Conservation (phyloP, 2,888 invertebrate species). For the Stratiomys singularior region DNA sequence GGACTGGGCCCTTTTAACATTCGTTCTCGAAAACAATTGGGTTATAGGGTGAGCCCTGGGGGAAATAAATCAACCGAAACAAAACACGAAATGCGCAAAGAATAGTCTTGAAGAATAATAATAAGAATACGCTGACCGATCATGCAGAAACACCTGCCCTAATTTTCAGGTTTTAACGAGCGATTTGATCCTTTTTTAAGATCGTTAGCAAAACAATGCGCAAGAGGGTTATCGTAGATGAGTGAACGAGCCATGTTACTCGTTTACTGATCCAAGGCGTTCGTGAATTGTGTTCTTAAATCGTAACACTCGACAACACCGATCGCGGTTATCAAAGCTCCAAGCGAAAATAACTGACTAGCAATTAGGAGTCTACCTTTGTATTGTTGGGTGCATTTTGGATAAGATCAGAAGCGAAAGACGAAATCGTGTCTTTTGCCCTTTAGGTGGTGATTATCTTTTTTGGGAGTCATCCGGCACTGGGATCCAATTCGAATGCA, state of each 20-base stretch:
- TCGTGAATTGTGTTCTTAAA: neutral
- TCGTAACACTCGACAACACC: neutral
- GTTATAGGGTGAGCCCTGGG: slow-evolving; percentile 2
- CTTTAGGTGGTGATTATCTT: slow-evolving; percentile 41
- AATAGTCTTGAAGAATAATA: slow-evolving; percentile 2
- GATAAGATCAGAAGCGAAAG: slow-evolving; percentile 4
- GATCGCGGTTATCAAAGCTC: neutral
- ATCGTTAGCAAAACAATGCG: neutral
- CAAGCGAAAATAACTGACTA: neutral
- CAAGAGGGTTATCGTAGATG: neutral
- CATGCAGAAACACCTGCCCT: slow-evolving; percentile 52
- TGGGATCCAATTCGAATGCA: neutral
- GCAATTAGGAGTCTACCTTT: neutral
- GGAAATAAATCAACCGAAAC: slow-evolving; percentile 44
- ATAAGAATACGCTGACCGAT: slow-evolving; percentile 46
- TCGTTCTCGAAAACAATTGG: slow-evolving; percentile 8
- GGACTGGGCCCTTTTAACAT: neutral
- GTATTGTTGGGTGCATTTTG: slow-evolving; percentile 2
- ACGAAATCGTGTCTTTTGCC: neutral
- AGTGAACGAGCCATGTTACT: neutral
- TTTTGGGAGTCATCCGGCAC: slow-evolving; percentile 3
- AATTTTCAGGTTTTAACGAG: slow-evolving; percentile 45
- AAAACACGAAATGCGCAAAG: slow-evolving; percentile 29
- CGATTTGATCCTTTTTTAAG: slow-evolving; percentile 18
- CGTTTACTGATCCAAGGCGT: neutral